These are phyloP conservation scores for Parauchenoglanis ngamensis DNA, from an alignment of 2,797 vertebrate genomes.

Conservation along the genomic window DNA sequence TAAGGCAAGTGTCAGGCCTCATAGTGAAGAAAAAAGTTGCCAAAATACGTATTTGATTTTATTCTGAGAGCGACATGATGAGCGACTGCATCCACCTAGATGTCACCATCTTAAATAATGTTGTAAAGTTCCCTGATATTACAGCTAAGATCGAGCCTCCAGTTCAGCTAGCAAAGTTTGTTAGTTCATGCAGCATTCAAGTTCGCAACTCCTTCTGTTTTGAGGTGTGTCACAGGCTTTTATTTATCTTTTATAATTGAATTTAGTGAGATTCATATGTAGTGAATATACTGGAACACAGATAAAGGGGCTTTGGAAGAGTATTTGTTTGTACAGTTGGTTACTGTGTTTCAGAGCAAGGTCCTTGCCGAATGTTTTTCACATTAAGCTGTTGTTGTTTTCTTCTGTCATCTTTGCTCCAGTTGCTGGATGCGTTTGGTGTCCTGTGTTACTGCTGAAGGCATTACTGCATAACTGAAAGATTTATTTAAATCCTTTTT, in stretches of 20 bases:
- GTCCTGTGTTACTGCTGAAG: slow-evolving; percentile 67
- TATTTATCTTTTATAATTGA: slow-evolving; percentile 50
- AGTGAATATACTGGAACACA: slow-evolving; percentile 41
- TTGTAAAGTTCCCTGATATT: neutral
- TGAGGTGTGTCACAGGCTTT: slow-evolving; percentile 43
- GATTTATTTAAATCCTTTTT: slow-evolving; percentile 60
- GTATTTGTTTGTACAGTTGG: slow-evolving; percentile 60
- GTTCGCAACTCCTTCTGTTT: slow-evolving; percentile 31
- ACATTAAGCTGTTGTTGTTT: slow-evolving; percentile 67
- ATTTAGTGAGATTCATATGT: slow-evolving; percentile 53
- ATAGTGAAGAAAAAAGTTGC: no score
- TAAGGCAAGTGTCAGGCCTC: neutral
- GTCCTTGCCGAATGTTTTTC: slow-evolving; percentile 64
- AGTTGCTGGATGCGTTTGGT: slow-evolving; percentile 63
- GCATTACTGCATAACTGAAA: slow-evolving; percentile 70
- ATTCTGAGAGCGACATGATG: neutral
- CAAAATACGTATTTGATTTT: neutral
- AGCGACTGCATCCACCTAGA: neutral
- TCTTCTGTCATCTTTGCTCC: slow-evolving; percentile 62
- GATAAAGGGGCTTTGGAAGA: slow-evolving; percentile 45
- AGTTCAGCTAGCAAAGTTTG: slow-evolving; percentile 3
- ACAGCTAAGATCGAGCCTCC: neutral
- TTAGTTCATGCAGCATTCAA: slow-evolving; percentile 4
- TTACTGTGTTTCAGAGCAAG: slow-evolving; percentile 61
- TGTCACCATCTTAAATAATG: neutral